Base-by-base conservation (phyloP, 2,888 invertebrate species). In the Sesia bembeciformis region DNA sequence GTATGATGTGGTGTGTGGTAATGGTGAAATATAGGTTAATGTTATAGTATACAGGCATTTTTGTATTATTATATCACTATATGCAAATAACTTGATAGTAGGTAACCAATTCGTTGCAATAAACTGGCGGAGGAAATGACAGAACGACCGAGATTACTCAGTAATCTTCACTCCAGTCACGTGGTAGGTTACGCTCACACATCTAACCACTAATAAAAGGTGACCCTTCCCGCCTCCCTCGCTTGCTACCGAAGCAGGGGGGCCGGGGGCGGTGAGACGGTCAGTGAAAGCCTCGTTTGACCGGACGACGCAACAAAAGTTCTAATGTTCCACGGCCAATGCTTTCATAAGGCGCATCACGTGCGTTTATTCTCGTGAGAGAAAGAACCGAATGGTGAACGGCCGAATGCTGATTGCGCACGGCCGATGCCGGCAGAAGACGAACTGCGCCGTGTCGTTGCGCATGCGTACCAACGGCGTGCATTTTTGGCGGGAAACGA, bases 301-400 rank as follows among this genome's bases (percentile, higher is more conserved):
- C 55, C 54, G 57, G 56, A 52, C 60, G 58, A 52, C 57, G 49
- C 49, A 64, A 68, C 57, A 64, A 68, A 67, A 70, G 65, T 65
- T 64, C 57, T 65, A 63, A 52, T n/a, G 67, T 74, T 67, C 70
- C 78, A 78, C 74, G 77, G 75, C 67, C 74, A 72, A 71, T 71
- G 72, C 84, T 84, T 82, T 84, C 84, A 72, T 79, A 76, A 66
- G 60, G 61, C 61, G 63, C 66, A 70, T 84, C 76, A 81, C 81
- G 80, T 83, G 80, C 74, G 67, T 72, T 66, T 64, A 64, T 67
- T 70, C 70, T 69, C 63, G 62, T 66, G 65, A 69, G 78, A 76
- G 82, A 76, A 79, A 79, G 72, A 75, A 69, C 66, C 62, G 57
- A 61, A 68, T 63, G 71, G 81, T 74, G 81, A 81, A 63, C 67